Base-by-base conservation (phyloP, 1,140 invertebrate species). In the Calliphora vicina region DNA sequence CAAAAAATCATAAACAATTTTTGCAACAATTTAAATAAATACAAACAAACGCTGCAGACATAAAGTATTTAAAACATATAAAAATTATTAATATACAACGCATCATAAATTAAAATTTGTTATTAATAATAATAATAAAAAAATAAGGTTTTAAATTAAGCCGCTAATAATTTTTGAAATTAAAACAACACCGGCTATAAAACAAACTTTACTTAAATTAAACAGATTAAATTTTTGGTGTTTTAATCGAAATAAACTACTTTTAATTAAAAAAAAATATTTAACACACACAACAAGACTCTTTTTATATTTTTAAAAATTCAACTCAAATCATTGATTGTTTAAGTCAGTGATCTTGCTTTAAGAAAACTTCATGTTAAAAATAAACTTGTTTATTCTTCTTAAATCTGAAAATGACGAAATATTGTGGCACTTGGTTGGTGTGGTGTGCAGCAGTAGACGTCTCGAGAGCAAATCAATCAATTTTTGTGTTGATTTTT, bases 401-500 rank as follows among this genome's bases (percentile, higher is more conserved):
- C n/a, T n/a, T n/a, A n/a, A n/a, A n/a, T n/a, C n/a, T n/a, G n/a
- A n/a, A 74, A 74, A 73, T 35, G 29, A 74, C 26, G 72, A 73
- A 5, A 35, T n/a, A 74, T 74, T 74, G 72, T 35, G 35, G 35
- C 35, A 35, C 35, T 35, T 42, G 15, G 10, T 35, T 2, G 27
- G 12, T 27, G 35, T 26, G 27, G 17, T 27, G 26, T 35, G 27
- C 35, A 5, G 6, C 5, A 35, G 35, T 8, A 5, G 10, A 35
- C 35, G 35, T 35, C 35, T 35, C 35, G 35, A 35, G 35, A 35
- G 26, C 72, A 74, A 74, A 74, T 74, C 72, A 74, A 74, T 74
- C 72, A 74, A 74, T 74, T 74, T 74, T 17, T 74, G 72, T 74
- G 72, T 74, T 74, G 72, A 74, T 74, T 74, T 74, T 74, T 29